Evolutionary conservation across 2,888 invertebrate species (phyloP), one percentile per base, ranked within the genome.

Genomic region (Pilophorus perplexus): DNA sequence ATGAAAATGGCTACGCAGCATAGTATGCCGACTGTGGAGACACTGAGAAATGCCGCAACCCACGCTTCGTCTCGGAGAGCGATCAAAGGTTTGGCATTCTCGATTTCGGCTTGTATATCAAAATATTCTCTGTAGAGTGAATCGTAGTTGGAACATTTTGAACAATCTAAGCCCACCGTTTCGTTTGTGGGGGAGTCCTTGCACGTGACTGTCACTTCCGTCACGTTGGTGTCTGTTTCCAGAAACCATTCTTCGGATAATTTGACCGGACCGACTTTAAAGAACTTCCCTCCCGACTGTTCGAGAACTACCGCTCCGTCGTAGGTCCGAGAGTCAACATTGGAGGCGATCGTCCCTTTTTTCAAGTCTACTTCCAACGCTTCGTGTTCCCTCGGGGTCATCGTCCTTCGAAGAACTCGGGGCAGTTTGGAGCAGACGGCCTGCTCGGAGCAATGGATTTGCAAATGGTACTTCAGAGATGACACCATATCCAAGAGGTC

Each of bases 21-120:
- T 1, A 87, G 75, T 22, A 84, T 80, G 1, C 87, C 86, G 16
- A 86, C 79, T 25, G 83, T 81, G n/a, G 86, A 83, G 2, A 88
- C 79, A 0, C 88, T 85, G 68, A 85, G 75, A 60, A 84, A 82
- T 12, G 84, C 83, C 27, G 83, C 83, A 52, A 85, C 81, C 84
- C 85, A 86, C 1, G 73, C 76, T 69, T 77, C 80, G 70, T 1
- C 73, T 37, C 46, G 64, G 42, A 69, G 28, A 28, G 57, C 60
- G 6, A 69, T 22, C 14, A 23, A 8, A n/a, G 44, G 33, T 25
- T 64, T 54, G 6, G 66, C 22, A 18, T 55, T 22, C 20, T 62
- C 62, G 12, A 23, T 14, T 14, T 23, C 25, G 8, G 18, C 37
- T 22, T 66, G 48, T 18, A 50, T 16, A 25, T 44, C 62, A 20